Percentiles rank a stretch among this genome's conserved stretches.
These are phyloP conservation scores for Stigmatopora argus DNA, from an alignment of 2,113 vertebrate genomes.

Conservation along the genomic window DNA sequence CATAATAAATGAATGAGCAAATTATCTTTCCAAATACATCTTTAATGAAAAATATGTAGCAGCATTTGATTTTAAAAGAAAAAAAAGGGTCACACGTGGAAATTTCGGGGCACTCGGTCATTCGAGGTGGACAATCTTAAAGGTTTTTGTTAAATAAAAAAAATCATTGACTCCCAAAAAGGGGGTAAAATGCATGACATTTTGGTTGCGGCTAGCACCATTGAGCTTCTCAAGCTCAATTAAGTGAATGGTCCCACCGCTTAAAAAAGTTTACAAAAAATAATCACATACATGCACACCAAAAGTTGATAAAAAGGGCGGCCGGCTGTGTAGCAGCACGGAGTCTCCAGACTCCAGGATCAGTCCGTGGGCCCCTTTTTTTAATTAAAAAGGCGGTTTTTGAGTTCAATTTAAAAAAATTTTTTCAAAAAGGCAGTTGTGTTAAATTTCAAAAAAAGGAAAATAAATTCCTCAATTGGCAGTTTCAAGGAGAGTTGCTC, in stretches of 20 bases:
- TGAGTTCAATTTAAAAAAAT: neutral
- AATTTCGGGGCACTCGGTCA: conserved; percentile 35
- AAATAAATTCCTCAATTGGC: conserved; percentile 25
- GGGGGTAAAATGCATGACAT: neutral
- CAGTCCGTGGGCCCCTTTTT: conserved; percentile 67
- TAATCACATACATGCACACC: conserved; percentile 10
- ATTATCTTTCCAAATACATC: conserved; percentile 62
- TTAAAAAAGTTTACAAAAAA: conserved; percentile 6
- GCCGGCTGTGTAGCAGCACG: conserved; percentile 88
- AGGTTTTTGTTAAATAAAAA: conserved; percentile 59
- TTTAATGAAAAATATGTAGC: conserved; percentile 88
- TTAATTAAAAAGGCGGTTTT: conserved; percentile 7
- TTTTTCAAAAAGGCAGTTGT: conserved; percentile 19
- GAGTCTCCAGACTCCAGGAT: conserved; percentile 75
- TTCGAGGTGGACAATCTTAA: conserved; percentile 17
- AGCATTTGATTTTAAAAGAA: conserved; percentile 75
- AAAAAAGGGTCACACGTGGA: conserved; percentile 45
- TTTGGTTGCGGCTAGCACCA: neutral
- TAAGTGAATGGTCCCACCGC: conserved; percentile 51
- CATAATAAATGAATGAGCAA: too few relatives aligned
- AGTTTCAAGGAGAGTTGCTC: conserved; percentile 10
- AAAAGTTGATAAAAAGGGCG: conserved; percentile 66
- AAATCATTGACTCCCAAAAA: conserved; percentile 19
- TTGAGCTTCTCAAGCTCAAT: conserved; percentile 64
- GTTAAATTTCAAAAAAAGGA: conserved; percentile 24